Evolutionary conservation across 1,140 invertebrate species (phyloP), one percentile per base, ranked within the genome.

Genomic region (Eufriesea mexicana): DNA sequence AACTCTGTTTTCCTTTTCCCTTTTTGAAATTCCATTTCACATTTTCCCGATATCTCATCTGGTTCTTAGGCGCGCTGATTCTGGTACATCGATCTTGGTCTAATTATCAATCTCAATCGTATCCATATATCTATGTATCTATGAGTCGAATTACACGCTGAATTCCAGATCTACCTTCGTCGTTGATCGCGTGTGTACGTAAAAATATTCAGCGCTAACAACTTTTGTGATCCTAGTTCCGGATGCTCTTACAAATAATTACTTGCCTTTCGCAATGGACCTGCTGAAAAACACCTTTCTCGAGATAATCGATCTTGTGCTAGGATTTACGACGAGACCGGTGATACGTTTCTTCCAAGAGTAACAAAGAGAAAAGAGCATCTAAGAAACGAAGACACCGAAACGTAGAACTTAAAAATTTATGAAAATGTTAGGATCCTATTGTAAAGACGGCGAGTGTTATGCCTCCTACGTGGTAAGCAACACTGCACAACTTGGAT

Each of bases 391-490:
- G 25, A 90, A 90, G 78, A 89, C 89, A 89, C 89, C 71, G 80
- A 90, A 88, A 86, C 72, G 66, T 72, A 45, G 86, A 85, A 80
- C 59, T 82, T 86, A 90, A 90, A 79, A 88, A 20, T 23, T 90
- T 77, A 51, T 87, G 89, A 89, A 90, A 91, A 91, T 86, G 72
- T 66, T n/a, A 55, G 72, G 68, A 70, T 84, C 23, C 25, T 75
- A 83, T 81, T 57, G 74, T 73, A 86, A 83, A 83, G 77, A 89
- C 87, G 91, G 89, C 90, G 90, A 93, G 92, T 93, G 92, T 92
- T 91, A 90, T 92, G 90, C 90, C 92, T 86, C 84, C 89, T 90
- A 89, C 90, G 91, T 90, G 91, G 89, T 90, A 92, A 90, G 90
- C 90, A 92, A 93, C 91, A 92, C 92, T 93, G 92, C 90, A 90